Percentiles rank a stretch among this genome's conserved stretches.
These are phyloP conservation scores for Tyto alba DNA, from an alignment of 2,113 vertebrate species.

Conservation along the genomic window DNA sequence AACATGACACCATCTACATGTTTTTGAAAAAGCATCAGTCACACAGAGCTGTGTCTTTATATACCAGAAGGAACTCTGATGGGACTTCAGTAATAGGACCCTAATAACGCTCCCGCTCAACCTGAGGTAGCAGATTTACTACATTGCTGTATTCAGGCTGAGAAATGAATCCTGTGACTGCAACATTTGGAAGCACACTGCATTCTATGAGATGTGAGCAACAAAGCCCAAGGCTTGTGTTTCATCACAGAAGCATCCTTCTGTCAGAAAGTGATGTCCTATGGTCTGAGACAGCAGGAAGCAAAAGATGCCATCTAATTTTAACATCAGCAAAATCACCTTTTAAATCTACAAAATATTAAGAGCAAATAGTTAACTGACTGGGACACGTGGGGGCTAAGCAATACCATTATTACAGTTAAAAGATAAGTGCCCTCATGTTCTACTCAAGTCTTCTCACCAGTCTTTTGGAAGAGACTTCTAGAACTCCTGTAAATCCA, in stretches of 20 bases:
- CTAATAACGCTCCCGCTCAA: background rate
- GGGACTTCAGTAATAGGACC: background rate
- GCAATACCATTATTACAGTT: background rate
- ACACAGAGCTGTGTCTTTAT: background rate
- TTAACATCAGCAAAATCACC: background rate
- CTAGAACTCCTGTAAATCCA: background rate
- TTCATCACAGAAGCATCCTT: background rate
- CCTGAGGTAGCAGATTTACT: background rate
- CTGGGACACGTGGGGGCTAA: rapidly evolving
- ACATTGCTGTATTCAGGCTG: background rate
- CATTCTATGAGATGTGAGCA: background rate
- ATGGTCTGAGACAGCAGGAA: background rate
- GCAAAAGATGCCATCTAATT: background rate
- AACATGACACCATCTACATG: background rate
- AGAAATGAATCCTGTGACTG: background rate
- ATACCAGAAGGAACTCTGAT: background rate
- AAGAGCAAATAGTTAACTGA: background rate
- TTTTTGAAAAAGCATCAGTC: background rate
- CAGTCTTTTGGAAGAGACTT: background rate
- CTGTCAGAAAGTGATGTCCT: background rate
- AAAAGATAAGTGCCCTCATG: rapidly evolving
- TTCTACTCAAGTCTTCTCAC: background rate
- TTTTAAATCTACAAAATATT: background rate
- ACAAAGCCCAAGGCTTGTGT: background rate
- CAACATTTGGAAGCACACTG: background rate